phyloP scores from a whole-genome alignment of 2,797 vertebrate species.

The Apodemus agrarius region DNA sequence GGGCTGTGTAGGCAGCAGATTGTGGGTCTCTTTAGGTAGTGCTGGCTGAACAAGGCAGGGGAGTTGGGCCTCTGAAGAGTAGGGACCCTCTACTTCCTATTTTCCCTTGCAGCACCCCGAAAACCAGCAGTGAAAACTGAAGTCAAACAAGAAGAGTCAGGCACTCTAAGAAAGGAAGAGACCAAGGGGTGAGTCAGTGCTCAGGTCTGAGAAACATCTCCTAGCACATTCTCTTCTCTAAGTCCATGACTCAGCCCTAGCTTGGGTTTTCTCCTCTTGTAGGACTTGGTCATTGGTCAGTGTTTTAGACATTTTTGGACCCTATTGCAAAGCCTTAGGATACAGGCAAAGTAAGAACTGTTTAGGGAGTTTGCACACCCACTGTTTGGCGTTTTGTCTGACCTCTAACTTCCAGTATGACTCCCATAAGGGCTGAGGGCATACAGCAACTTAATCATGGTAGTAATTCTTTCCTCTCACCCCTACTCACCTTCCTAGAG shows the following conservation, averaged over 20 bases:
- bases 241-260: not conserved
- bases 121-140: conserved; percentile 84
- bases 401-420: not conserved
- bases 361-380: not conserved
- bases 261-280: not conserved
- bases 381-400: not conserved
- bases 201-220: not conserved
- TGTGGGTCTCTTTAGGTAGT: not conserved
- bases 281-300: not conserved
- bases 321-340: not conserved
- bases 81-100: not conserved
- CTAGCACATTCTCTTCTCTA: not conserved
- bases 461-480: not conserved
- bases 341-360: not conserved
- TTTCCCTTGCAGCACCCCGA: conserved; percentile 87
- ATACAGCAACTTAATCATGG: not conserved
- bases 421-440: not conserved
- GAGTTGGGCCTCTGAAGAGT: not conserved
- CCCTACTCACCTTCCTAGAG: too few species aligned
- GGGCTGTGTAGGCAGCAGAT: not conserved
- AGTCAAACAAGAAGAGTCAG: conserved; percentile 21
- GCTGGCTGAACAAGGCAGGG: too few species aligned
- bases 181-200: conserved; percentile 65
- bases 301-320: not conserved
- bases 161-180: not conserved